Evolutionary conservation across 92 coral and sea anemone genomes (phyloP).

Genomic region (Pocillopora meandrina): DNA sequence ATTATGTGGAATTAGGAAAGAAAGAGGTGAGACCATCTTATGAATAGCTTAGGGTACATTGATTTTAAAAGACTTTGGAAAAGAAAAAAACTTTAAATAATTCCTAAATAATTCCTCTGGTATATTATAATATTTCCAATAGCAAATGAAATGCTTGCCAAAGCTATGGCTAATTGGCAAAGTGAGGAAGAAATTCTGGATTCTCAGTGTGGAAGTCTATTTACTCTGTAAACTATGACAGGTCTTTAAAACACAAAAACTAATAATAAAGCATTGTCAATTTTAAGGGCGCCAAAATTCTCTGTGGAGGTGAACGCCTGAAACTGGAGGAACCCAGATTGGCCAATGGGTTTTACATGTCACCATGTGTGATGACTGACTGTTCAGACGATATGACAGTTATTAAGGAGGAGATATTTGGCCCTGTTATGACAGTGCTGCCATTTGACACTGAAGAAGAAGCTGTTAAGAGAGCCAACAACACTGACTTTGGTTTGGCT

Average conservation of each 20-base stretch:
- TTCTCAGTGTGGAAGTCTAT: too few species aligned
- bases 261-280: neutral
- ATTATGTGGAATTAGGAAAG: conserved; percentile 80
- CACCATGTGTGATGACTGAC: conserved; percentile 96
- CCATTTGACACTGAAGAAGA: conserved; percentile 85
- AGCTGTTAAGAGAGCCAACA: conserved; percentile 86
- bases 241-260: too few species aligned
- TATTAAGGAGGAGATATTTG: conserved; percentile 96
- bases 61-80: neutral
- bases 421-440: conserved; percentile 95
- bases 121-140: too few species aligned
- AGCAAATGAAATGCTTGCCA: too few species aligned
- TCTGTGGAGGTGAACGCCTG: conserved; percentile 93
- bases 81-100: too few species aligned
- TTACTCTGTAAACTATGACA: neutral
- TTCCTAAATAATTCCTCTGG: too few species aligned
- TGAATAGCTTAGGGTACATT: neutral
- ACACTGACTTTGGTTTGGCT: conserved; percentile 88
- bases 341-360: conserved; percentile 86
- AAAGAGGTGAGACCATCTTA: conserved; percentile 60
- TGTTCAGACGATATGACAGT: conserved; percentile 94
- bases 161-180: too few species aligned
- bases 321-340: conserved; percentile 69
- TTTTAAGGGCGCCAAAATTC: conserved; percentile 84
- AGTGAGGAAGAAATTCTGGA: too few species aligned